Conservation (phyloP, 2,888 invertebrate genomes). For the Leptopilina syphax region DNA sequence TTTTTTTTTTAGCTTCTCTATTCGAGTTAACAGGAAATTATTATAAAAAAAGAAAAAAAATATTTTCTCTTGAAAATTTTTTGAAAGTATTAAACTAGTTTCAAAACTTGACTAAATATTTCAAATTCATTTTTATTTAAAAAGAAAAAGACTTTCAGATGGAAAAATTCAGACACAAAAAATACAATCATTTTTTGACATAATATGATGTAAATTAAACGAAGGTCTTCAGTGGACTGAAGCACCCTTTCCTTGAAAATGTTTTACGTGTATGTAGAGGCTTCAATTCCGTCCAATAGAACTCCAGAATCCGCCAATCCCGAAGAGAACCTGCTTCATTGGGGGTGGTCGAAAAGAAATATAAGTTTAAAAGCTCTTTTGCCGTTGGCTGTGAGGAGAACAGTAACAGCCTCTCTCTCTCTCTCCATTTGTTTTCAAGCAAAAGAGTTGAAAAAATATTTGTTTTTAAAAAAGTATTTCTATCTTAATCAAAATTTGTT, state of each 20-base stretch:
- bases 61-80: background rate
- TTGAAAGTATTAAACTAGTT: background rate
- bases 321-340: conserved; percentile 60
- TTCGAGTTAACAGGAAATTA: background rate
- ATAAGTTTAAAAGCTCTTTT: conserved; percentile 55
- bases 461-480: background rate
- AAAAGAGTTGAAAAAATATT: background rate
- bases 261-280: conserved; percentile 42
- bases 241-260: conserved; percentile 58
- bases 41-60: background rate
- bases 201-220: conserved; percentile 46
- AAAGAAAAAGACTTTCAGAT: background rate
- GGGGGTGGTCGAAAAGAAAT: conserved; percentile 65
- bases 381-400: conserved; percentile 59
- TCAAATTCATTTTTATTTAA: background rate
- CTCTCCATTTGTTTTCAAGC: background rate
- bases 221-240: conserved; percentile 57
- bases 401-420: background rate
- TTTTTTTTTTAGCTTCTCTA: background rate
- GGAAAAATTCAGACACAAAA: background rate
- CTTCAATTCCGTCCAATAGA: conserved; percentile 61
- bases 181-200: background rate
- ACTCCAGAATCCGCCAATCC: conserved; percentile 64
- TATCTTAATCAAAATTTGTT: too few relatives aligned
- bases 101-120: background rate